Evolutionary conservation across 2,113 vertebrate genomes (phyloP).

Genomic region (Tyrannus savana): DNA sequence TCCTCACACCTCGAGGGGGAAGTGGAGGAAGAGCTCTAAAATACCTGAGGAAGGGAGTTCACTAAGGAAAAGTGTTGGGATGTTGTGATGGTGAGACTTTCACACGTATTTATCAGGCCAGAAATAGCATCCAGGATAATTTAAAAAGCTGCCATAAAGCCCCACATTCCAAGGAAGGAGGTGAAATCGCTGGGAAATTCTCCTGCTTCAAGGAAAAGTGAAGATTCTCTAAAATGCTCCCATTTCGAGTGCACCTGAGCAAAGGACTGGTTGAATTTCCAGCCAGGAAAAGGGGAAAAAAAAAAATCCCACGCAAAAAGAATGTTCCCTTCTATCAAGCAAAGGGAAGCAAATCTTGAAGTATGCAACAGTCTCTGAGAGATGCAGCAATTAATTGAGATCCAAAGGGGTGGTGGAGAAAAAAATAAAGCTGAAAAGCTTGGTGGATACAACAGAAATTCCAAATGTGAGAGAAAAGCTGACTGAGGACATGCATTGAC

Average conservation of each 20-base stretch:
- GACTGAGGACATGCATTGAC: background rate
- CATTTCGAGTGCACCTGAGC: background rate
- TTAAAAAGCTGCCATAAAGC: background rate
- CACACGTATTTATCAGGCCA: background rate
- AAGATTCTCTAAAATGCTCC: background rate
- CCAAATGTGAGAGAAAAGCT: background rate
- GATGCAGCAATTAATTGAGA: background rate
- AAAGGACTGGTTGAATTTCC: background rate
- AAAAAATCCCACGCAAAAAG: background rate
- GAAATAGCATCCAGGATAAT: background rate
- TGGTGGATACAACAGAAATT: background rate
- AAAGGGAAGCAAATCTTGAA: background rate
- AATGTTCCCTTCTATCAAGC: background rate
- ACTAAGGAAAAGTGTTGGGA: background rate
- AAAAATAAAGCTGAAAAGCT: background rate
- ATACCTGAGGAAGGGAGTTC: background rate
- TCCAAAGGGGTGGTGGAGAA: background rate
- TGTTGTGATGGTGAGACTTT: background rate
- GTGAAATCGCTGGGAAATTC: background rate
- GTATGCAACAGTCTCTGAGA: background rate
- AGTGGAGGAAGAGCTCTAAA: background rate
- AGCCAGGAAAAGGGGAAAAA: background rate
- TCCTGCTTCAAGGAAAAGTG: background rate
- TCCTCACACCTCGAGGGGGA: background rate
- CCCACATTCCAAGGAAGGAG: background rate